Evolutionary conservation across 2,888 invertebrate species (phyloP).

Genomic region (Apodemia zela): DNA sequence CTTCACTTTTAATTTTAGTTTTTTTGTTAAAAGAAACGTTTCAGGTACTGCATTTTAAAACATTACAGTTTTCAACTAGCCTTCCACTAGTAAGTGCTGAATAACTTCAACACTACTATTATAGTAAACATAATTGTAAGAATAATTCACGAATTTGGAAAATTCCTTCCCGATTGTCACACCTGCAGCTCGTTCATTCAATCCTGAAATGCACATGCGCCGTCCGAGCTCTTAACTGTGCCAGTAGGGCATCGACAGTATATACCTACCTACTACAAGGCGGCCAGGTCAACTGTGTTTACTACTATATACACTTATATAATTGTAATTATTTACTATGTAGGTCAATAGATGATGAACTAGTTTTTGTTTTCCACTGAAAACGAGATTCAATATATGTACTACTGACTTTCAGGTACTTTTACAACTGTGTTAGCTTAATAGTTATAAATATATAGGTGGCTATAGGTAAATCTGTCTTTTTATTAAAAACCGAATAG

Average conservation of each 20-base stretch:
- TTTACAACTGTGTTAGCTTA: too few species aligned
- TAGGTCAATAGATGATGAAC: slow-evolving; percentile 47
- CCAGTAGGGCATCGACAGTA: slow-evolving; percentile 69
- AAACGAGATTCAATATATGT: background rate
- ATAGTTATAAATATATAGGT: too few species aligned
- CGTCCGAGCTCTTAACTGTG: slow-evolving; percentile 48
- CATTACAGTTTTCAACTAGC: too few species aligned
- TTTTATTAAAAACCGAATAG: too few species aligned
- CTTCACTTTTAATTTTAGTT: background rate
- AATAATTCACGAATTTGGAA: slow-evolving; percentile 20
- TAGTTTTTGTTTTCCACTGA: slow-evolving; percentile 26
- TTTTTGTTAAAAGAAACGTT: too few species aligned
- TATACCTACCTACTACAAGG: slow-evolving; percentile 32
- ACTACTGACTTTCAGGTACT: background rate
- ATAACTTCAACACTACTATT: too few species aligned
- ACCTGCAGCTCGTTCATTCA: slow-evolving; percentile 43
- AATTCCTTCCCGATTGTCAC: slow-evolving; percentile 24
- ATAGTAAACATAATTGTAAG: slow-evolving; percentile 7
- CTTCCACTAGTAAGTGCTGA: too few species aligned
- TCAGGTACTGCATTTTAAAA: too few species aligned
- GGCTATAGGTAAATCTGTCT: too few species aligned
- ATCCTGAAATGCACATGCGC: slow-evolving; percentile 56
- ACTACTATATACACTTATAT: slow-evolving; percentile 27
- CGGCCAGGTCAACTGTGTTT: slow-evolving; percentile 50
- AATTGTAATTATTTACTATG: slow-evolving; percentile 44